These are phyloP conservation scores for Stigmatopora nigra DNA, from an alignment of 2,113 vertebrate species.

Conservation along the genomic window DNA sequence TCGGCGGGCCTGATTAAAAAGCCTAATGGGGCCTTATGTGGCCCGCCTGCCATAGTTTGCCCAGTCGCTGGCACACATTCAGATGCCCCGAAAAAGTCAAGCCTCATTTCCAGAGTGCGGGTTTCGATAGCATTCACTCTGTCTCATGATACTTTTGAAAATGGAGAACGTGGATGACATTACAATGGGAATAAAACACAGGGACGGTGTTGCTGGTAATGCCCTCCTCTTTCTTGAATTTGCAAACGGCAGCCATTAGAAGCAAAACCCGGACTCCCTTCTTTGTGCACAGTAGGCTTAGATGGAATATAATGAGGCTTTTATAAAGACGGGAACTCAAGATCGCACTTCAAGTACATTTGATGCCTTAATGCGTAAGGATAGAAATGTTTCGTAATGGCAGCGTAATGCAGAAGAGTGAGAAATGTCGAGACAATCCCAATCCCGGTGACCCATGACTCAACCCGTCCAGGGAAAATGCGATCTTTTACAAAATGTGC, in stretches of 20 bases:
- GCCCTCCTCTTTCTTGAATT: slow-evolving; percentile 55
- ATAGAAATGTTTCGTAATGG: slow-evolving; percentile 22
- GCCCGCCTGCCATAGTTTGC: too few relatives aligned
- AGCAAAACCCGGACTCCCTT: slow-evolving; percentile 41
- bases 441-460: slow-evolving; percentile 30
- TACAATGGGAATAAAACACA: slow-evolving; percentile 59
- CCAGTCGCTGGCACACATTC: slow-evolving; percentile 14
- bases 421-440: slow-evolving; percentile 1
- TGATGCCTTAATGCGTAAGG: slow-evolving; percentile 46
- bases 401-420: slow-evolving; percentile 3
- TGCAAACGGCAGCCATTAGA: slow-evolving; percentile 64
- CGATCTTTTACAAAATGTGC: slow-evolving; percentile 58
- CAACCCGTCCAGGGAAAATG: slow-evolving; percentile 39
- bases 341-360: slow-evolving; percentile 40
- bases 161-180: slow-evolving; percentile 17
- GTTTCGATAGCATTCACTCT: slow-evolving; percentile 50
- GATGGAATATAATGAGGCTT: slow-evolving; percentile 52
- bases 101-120: slow-evolving; percentile 50
- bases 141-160: slow-evolving; percentile 7
- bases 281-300: slow-evolving; percentile 39
- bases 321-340: slow-evolving; percentile 37
- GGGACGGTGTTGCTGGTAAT: slow-evolving; percentile 49
- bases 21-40: too few relatives aligned
- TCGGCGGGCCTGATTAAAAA: too few relatives aligned
- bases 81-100: slow-evolving; percentile 27